Evolutionary conservation across 2,113 vertebrate species (phyloP).

Genomic region (Scomber japonicus): DNA sequence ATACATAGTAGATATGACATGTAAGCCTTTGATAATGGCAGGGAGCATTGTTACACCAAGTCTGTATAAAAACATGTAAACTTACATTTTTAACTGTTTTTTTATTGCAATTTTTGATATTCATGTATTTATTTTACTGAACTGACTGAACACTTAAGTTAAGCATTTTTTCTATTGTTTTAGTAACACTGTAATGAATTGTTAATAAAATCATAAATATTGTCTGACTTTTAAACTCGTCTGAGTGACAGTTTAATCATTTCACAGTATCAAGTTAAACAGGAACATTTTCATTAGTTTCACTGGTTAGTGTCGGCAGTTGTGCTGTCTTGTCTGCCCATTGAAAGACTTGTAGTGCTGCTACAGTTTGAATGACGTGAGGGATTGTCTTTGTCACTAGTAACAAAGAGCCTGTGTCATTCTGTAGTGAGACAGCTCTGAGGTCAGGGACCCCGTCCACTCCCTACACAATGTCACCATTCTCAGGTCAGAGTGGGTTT

Average conservation of each 20-base stretch:
- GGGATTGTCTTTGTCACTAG: constrained; percentile 83
- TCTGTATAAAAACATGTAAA: constrained; percentile 47
- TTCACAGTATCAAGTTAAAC: background rate
- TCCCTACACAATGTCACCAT: constrained; percentile 53
- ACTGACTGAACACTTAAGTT: constrained; percentile 63
- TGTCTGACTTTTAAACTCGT: constrained; percentile 37
- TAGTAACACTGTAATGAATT: constrained; percentile 68
- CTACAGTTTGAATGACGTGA: constrained; percentile 80
- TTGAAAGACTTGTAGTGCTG: constrained; percentile 2
- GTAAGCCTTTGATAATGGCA: constrained; percentile 38
- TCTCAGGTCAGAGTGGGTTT: constrained; percentile 55
- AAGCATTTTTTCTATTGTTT: constrained; percentile 69
- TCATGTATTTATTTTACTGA: constrained; percentile 71
- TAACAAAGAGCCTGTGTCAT: constrained; percentile 91
- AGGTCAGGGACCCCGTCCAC: constrained; percentile 79
- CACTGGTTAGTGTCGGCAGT: too few species aligned
- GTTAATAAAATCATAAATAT: constrained; percentile 64
- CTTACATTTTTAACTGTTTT: constrained; percentile 59
- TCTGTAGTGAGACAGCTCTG: constrained; percentile 87
- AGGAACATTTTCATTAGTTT: too few species aligned
- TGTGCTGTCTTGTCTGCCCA: constrained; percentile 4
- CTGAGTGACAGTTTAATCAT: background rate
- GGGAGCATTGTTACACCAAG: constrained; percentile 50
- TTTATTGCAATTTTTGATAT: constrained; percentile 68
- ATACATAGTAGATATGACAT: constrained; percentile 7